Evolutionary conservation across 2,888 invertebrate genomes (phyloP), one percentile per base, ranked within the genome.

Genomic region (Dioctria linearis): DNA sequence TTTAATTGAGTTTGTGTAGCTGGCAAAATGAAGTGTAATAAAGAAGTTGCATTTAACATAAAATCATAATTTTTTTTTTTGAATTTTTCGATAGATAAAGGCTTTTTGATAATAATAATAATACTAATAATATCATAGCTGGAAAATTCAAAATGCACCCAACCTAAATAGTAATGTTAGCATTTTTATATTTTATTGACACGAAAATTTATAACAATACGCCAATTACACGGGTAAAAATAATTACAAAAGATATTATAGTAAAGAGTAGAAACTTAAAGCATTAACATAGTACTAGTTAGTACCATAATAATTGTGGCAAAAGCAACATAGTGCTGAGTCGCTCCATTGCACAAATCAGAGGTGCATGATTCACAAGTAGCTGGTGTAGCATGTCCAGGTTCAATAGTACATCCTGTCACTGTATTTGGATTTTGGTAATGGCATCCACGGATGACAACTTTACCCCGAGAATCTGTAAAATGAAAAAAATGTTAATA

Each of bases 301-400:
- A 71, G 37, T 37, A 71, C 54, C 40, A 87, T 73, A 11, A 85
- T 83, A n/a, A 85, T 83, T 6, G 85, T 82, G 43, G 87, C 85
- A 61, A 86, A 69, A 5, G 86, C 84, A 75, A 86, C 63, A 57
- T 85, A 85, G 13, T 86, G 84, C 11, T 83, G 85, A n/a, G 88
- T 86, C 0, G 86, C 85, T 25, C 87, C 86, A 85, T 94, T 94
- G 89, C 94, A 94, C 3, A 92, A 91, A 83, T 94, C 93, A 46
- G 90, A 90, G 80, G 93, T 92, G 86, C 94, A 94, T 80, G 93
- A 93, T 85, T 91, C 91, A 84, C 94, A 94, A 80, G 82, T 3
- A 46, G 46, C 46, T 46, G 46, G 46, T 6, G 46, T 5, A 46
- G 46, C 8, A 2, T 46, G 5, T 8, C 5, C 5, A 46, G 46